Evolutionary conservation across 2,797 vertebrate species (phyloP).

Genomic region (Loriculus beryllinus): DNA sequence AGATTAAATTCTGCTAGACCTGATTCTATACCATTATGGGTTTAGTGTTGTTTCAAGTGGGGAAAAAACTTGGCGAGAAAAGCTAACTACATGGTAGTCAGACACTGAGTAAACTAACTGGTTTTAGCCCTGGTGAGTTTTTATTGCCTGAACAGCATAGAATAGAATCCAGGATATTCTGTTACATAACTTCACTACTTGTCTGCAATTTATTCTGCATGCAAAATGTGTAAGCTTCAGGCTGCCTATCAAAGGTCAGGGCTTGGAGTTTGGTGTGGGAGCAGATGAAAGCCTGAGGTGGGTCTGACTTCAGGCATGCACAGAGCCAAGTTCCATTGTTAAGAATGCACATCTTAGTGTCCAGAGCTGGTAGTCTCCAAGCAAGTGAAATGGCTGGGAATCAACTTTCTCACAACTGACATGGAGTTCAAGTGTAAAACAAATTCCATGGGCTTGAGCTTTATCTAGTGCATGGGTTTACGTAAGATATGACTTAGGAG

Average conservation of each 20-base stretch:
- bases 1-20: neutral
- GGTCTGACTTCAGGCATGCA: neutral
- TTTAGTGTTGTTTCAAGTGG: neutral
- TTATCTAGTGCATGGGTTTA: neutral
- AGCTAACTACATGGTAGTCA: neutral
- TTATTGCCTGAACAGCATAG: neutral
- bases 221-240: neutral
- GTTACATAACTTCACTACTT: neutral
- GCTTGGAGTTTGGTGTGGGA: neutral
- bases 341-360: neutral
- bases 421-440: neutral
- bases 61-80: neutral
- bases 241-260: neutral
- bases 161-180: neutral
- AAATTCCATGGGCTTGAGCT: neutral
- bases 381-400: neutral
- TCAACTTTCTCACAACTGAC: neutral
- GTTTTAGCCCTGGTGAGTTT: neutral
- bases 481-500: neutral
- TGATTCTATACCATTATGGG: neutral
- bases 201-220: neutral
- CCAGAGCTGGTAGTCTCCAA: neutral
- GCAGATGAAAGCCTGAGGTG: neutral
- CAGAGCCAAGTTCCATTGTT: neutral
- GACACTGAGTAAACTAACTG: neutral